Conservation (phyloP, 2,113 vertebrate species). For the Chelonoidis abingdonii region DNA sequence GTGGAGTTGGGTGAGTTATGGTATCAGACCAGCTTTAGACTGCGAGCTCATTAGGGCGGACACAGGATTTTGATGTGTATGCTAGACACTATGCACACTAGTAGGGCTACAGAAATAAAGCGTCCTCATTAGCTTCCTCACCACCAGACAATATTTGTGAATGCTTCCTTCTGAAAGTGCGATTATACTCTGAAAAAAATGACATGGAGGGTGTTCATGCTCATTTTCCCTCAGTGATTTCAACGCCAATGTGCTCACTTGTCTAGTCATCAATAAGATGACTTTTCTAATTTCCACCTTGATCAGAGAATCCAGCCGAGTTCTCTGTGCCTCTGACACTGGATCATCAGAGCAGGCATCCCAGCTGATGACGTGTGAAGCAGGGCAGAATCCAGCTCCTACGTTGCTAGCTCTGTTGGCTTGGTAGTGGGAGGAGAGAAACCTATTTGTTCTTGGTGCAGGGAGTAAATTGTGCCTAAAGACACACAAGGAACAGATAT, state of each 20-base stretch:
- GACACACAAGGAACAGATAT: background rate
- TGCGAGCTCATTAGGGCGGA: background rate
- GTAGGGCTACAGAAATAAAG: background rate
- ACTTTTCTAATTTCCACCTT: background rate
- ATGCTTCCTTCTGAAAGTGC: background rate
- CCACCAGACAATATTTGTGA: background rate
- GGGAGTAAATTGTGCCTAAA: background rate
- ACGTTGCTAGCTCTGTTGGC: no score
- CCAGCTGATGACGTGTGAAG: background rate
- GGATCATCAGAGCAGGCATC: no score
- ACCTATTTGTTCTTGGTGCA: no score
- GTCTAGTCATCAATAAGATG: background rate
- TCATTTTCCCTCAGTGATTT: background rate
- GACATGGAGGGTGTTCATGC: background rate
- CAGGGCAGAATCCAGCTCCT: background rate
- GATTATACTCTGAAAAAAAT: background rate
- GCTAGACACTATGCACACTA: background rate
- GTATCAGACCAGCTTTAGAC: background rate
- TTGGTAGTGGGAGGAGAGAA: no score
- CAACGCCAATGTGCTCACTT: background rate
- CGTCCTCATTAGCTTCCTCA: background rate
- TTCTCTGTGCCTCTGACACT: background rate
- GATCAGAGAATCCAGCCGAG: background rate
- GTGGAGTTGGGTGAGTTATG: background rate
- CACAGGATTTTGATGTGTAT: background rate